Base-by-base conservation (phyloP, 2,888 invertebrate species). In the Drosophila phalerata region DNA sequence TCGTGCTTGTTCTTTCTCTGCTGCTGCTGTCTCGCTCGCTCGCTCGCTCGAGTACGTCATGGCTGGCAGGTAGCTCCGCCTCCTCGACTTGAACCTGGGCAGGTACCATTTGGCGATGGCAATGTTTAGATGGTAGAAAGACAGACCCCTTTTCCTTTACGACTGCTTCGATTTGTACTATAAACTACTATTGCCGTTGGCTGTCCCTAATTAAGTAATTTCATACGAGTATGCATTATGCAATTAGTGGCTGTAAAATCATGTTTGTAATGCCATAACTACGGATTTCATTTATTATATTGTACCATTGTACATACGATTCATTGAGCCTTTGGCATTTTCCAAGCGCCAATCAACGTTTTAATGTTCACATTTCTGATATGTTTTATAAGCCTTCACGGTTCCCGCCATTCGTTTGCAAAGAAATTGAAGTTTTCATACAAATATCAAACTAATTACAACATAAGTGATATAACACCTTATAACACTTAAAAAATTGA, bases 161-260 rank as follows among this genome's bases (percentile, higher is more conserved):
- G 71, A 52, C 66, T 52, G 67, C 67, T 85, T 89, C 85, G 88
- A 87, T 80, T 81, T 85, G 85, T 71, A 80, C 68, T 67, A 65
- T 73, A 83, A 70, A 86, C 77, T 82, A 77, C 80, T 67, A 79
- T 72, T 85, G 84, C 83, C 80, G 67, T 61, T 79, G 80, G 80
- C 77, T 75, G 40, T 62, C 64, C 69, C 80, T 81, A 85, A 85
- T 89, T 85, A 85, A 85, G 89, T 77, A 80, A 87, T 87, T 87
- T 55, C 85, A 73, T 67, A 28, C 55, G 66, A 72, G 77, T 77
- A 69, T 76, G 81, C 68, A 73, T 86, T 89, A 89, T 81, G 85
- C 85, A 89, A 85, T 85, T 85, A 85, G 82, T 79, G 79, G 79
- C 66, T 66, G 52, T 85, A 89, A 89, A 89, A 79, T 67, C 68